Evolutionary conservation across 2,888 invertebrate genomes (phyloP), one percentile per base, ranked within the genome.

Genomic region (Dendrolimus houi): DNA sequence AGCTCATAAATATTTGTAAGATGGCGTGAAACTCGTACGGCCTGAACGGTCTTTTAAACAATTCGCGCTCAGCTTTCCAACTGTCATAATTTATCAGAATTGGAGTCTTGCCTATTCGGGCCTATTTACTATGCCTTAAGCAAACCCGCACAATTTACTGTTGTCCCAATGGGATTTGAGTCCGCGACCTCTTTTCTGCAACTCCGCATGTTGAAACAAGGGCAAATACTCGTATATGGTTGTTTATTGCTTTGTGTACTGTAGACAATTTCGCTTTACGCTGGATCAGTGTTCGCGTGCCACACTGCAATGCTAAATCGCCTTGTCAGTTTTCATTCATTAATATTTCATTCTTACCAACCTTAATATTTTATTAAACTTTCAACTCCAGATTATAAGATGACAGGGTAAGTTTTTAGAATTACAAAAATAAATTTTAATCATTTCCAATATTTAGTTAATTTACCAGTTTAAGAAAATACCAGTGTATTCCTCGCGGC

Each of bases 121-220:
- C 57, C 60, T 66, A 62, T 68, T 64, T 67, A 65, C 63, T 57
- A 64, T 61, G 61, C 60, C 57, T 59, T 53, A 59, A 59, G 60
- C 62, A 64, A 64, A 64, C 62, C 60, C 60, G 55, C 59, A 65
- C 60, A 63, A 65, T 65, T 66, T 60, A 64, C 61, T 57, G 63
- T 57, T 56, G 57, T 60, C 66, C 61, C 60, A 58, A 53, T 29
- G 64, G 63, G 62, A 59, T 57, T 56, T 60, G 47, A 60, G 61
- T 59, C 57, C 61, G 54, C 54, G 58, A 58, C 59, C 61, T 62
- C 63, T 65, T 63, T 64, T 63, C 59, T 61, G 58, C 58, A 67
- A 64, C 63, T 63, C 62, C 58, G 60, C 59, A 58, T 64, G 59
- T 57, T 42, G 54, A 62, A 58, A 62, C 55, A 55, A 64, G 56